Base-by-base conservation (phyloP, 2,888 invertebrate genomes). In the Sympetrum striolatum region DNA sequence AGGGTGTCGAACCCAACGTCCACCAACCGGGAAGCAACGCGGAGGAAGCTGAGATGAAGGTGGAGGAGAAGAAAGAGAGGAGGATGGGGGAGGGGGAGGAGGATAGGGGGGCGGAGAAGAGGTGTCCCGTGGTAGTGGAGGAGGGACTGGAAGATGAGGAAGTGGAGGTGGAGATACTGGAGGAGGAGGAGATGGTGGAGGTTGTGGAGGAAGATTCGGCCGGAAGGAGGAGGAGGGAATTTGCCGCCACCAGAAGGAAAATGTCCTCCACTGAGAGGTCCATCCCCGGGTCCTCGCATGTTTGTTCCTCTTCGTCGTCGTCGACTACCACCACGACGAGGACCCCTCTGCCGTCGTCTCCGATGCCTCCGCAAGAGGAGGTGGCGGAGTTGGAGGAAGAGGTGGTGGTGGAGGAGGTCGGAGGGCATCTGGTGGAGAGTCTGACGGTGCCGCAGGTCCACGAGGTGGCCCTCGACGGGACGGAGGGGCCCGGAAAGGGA, bases 291-390 rank as follows among this genome's bases (percentile, higher is more conserved):
- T 86, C 86, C n/a, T 86, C 86, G 10, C 86, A 37, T n/a, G 86
- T 60, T 0, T 86, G 86, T 8, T 86, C 86, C 4, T 86, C 86
- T 12, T 86, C 86, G 14, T 86, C 86, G 37, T 86, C 86, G 1
- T 86, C 86, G 22, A 86, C 86, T 37, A 86, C 86, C 22, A 86
- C 86, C 37, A 37, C 86, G 0, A 86, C 86, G 5, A 60, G 86
- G 86, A 86, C 86, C 37, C 86, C 86, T 0, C 60, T 86, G 60
- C 86, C 86, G 2, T 86, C 86, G 3, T 86, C 86, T 6, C 86
- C 86, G 31, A 86, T 86, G 86, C 86, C 86, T 10, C 58, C 60
- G n/a, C 86, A 86, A 35, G 60, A 60, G 12, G 86, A 86, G 60
- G 53, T 53, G 53, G 53, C 31, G 58, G 82, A 82, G 31, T 31